Evolutionary conservation across 2,113 vertebrate species (phyloP).

Genomic region (Petromus typicus): DNA sequence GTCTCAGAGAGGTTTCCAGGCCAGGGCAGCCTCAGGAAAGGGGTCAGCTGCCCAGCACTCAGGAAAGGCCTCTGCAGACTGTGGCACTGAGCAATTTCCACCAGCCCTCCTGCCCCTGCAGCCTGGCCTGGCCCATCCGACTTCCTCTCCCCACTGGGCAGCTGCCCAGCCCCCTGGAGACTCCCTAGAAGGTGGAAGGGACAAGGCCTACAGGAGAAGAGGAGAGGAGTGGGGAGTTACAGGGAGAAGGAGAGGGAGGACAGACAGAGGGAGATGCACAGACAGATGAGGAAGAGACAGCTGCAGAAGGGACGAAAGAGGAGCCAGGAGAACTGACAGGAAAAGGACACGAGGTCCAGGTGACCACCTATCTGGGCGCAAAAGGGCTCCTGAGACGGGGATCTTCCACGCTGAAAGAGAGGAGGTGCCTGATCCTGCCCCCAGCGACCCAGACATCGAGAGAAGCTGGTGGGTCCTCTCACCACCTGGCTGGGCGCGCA

Average conservation of each 20-base stretch:
- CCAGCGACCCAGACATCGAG: background rate
- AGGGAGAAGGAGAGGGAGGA: background rate
- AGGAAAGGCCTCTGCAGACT: slow-evolving; percentile 51
- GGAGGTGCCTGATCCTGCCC: background rate
- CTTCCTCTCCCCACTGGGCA: background rate
- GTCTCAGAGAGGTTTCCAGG: background rate
- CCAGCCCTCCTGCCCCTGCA: rapidly evolving
- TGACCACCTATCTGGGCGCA: too few relatives aligned
- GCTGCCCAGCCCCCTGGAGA: background rate
- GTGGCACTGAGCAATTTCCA: background rate
- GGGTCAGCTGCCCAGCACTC: background rate
- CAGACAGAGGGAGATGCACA: background rate
- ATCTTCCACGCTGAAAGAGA: background rate
- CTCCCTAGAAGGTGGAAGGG: background rate
- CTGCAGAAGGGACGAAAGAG: background rate
- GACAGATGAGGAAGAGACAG: background rate
- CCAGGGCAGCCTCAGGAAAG: rapidly evolving
- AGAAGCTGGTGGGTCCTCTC: background rate
- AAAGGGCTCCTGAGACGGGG: rapidly evolving
- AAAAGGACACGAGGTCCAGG: background rate
- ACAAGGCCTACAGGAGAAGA: too few relatives aligned
- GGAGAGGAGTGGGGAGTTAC: rapidly evolving
- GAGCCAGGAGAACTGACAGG: background rate
- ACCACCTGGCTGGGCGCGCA: rapidly evolving
- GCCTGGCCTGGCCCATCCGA: too few relatives aligned